phyloP scores from a whole-genome alignment of 2,113 vertebrate species.

The Serinus canaria region DNA sequence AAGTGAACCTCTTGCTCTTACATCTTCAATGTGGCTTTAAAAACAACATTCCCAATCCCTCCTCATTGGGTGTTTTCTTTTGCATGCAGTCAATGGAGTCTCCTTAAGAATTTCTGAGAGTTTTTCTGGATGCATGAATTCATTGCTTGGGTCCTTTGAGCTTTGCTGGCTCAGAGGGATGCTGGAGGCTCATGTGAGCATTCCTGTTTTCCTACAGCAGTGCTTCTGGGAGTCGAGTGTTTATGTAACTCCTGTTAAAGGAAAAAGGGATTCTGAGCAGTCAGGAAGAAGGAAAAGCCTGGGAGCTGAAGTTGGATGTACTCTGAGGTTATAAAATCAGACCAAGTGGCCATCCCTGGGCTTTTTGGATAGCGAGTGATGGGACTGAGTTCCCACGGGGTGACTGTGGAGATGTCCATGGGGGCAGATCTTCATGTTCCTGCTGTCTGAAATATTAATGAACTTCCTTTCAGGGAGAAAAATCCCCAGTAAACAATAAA shows the following conservation, averaged over 20 bases:
- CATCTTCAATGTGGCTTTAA: neutral
- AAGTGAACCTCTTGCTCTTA: neutral
- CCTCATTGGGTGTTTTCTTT: neutral
- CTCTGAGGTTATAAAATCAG: neutral
- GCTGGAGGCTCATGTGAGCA: neutral
- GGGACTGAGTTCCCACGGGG: rapidly evolving
- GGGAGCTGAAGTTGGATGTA: neutral
- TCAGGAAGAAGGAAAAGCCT: neutral
- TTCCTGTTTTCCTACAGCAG: neutral
- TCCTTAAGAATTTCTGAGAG: neutral
- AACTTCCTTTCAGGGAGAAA: neutral
- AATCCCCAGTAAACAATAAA: neutral
- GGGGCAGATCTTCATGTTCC: neutral
- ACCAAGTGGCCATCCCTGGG: neutral
- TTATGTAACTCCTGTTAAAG: neutral
- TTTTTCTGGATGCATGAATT: neutral
- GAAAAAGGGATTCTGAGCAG: neutral
- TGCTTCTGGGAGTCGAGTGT: neutral
- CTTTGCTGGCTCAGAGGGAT: neutral
- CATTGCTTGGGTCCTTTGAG: neutral
- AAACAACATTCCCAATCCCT: neutral
- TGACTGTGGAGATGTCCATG: neutral
- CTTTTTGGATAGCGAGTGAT: neutral
- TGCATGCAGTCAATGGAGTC: neutral
- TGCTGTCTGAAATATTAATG: neutral